Evolutionary conservation across 2,113 vertebrate species (phyloP), one percentile per base, ranked within the genome.

Genomic region (Butorides virescens): DNA sequence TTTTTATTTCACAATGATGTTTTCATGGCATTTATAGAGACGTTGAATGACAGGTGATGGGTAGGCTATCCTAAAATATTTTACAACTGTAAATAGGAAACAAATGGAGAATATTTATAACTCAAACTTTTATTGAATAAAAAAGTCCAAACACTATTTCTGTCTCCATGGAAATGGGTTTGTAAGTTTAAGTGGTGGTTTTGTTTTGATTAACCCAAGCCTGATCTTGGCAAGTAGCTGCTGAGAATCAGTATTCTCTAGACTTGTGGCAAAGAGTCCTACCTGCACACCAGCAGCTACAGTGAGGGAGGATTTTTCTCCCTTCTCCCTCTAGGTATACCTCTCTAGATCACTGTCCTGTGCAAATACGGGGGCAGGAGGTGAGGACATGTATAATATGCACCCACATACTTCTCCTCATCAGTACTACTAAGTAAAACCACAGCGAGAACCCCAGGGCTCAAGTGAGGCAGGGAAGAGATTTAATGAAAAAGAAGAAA

Each of bases 81-180:
- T 99, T 99, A 97, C 98, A 98, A 97, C 88, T 99, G 98, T 99
- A 98, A 98, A 99, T 99, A 99, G 97, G 85, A 97, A 95, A 95
- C 81, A 98, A 96, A 94, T 97, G 98, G 97, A 98, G 92, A 98
- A 96, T 99, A 99, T 99, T 99, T 99, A 99, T 99, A 99, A 98
- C 98, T 98, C 97, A 98, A 99, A 99, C 98, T 96, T 97, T 97
- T 95, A 97, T 97, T 96, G 96, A 96, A 98, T 97, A 98, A 98
- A 98, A 97, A 96, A 96, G 46, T 68, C 42, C 56, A 91, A 94
- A 95, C 46, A 17, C 77, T 85, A 62, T 79, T 79, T 36, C 77
- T 82, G 80, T 95, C 84, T 96, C 87, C 42, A 20, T 88, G 77
- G 77, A 72, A 87, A 93, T 91, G 50, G 50, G 27, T 65, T 70